Base-by-base conservation (phyloP, 1,140 invertebrate species). In the Aporrectodea caliginosa region DNA sequence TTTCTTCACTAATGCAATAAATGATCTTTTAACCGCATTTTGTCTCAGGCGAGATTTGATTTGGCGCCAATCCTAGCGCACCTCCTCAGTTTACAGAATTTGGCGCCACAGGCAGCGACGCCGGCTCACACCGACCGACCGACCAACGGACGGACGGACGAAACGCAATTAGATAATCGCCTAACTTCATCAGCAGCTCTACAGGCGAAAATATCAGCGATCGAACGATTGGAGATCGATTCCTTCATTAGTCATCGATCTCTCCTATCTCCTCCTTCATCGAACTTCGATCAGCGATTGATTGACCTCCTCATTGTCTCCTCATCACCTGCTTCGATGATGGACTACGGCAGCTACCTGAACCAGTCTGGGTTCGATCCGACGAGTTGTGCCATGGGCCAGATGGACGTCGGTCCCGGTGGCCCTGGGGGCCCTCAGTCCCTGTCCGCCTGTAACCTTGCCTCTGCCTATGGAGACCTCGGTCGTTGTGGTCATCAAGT, bases 291-390 rank as follows among this genome's bases (percentile, higher is more conserved):
- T n/a, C n/a, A n/a, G n/a, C n/a, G n/a, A n/a, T n/a, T n/a, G n/a
- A n/a, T n/a, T n/a, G n/a, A n/a, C n/a, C n/a, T n/a, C n/a, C n/a
- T n/a, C n/a, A n/a, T n/a, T n/a, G n/a, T n/a, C n/a, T n/a, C n/a
- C n/a, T n/a, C n/a, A n/a, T n/a, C n/a, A n/a, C n/a, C n/a, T n/a
- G n/a, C n/a, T n/a, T 68, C 32, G 2, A 0, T 29, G n/a, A 76
- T 76, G 75, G 75, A 76, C 6, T 76, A 76, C 35, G 1, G 32
- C 29, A 32, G 32, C n/a, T 76, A 76, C 35, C 75, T 76, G 16
- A 43, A 35, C 43, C 75, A 76, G 31, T 35, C 43, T 16, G 75
- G 75, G 14, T 76, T 76, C 75, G 75, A 76, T 16, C 75, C 75
- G 22, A 29, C 75, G 2, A 76, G 75, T 35, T 76, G 75, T n/a